phyloP scores from a whole-genome alignment of 2,797 vertebrate species.

The Chelon labrosus region DNA sequence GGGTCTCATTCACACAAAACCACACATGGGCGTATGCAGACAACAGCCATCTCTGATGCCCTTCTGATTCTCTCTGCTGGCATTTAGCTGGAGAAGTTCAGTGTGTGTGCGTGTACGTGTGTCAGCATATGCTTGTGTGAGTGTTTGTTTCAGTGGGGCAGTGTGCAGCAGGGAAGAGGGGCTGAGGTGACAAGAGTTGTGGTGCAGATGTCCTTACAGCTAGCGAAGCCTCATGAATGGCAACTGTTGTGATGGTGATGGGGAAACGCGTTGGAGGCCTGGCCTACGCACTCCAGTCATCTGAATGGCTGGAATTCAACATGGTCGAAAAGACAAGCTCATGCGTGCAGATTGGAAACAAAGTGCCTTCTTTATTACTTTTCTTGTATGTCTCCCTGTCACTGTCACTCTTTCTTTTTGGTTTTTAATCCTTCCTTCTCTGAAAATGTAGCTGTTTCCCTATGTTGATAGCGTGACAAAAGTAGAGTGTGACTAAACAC shows the following conservation, averaged over 20 bases:
- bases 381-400: slow-evolving; percentile 29
- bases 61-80: slow-evolving; percentile 75
- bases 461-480: slow-evolving; percentile 46
- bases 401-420: slow-evolving; percentile 50
- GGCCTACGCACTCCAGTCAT: slow-evolving; percentile 90
- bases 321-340: slow-evolving; percentile 86
- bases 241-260: slow-evolving; percentile 89
- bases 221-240: slow-evolving; percentile 91
- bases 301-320: slow-evolving; percentile 92
- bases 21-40: slow-evolving; percentile 78
- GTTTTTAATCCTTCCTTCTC: slow-evolving; percentile 48
- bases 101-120: slow-evolving; percentile 37
- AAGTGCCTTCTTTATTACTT: slow-evolving; percentile 87
- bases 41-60: slow-evolving; percentile 81
- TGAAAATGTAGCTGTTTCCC: slow-evolving; percentile 52
- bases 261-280: slow-evolving; percentile 91
- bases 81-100: slow-evolving; percentile 75
- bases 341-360: slow-evolving; percentile 88
- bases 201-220: slow-evolving; percentile 86
- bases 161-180: slow-evolving; percentile 37
- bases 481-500: not conserved
- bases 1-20: slow-evolving; percentile 78
- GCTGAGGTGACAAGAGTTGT: slow-evolving; percentile 80
- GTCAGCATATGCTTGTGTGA: slow-evolving; percentile 37
- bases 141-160: slow-evolving; percentile 58